Base-by-base conservation (phyloP, 1,140 invertebrate species). In the Agrilus planipennis region DNA sequence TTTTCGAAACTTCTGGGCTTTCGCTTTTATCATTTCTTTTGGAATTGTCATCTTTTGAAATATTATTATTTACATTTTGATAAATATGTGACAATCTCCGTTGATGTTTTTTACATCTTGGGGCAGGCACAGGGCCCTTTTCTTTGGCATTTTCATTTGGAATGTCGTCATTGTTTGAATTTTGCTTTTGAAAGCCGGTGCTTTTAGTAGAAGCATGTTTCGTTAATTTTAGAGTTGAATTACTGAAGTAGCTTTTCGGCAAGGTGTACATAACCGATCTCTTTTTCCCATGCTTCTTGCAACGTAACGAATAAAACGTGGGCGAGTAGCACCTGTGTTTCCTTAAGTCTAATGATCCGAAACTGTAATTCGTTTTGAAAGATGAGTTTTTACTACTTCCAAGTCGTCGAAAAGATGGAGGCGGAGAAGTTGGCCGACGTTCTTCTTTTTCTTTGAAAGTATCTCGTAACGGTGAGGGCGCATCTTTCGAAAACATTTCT, bases 281-380 rank as follows among this genome's bases (percentile, higher is more conserved):
- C 38, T 54, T 58, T 43, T 62, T 62, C 1, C 52, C 52, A 40
- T 62, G 58, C 40, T 62, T 62, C 35, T 59, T 60, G 39, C 57
- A 62, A 10, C 60, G 45, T 49, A 62, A 52, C 4, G 60, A 62
- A 46, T 62, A 60, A 45, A 62, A 62, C 3, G 58, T 62, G 12
- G 60, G 60, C 2, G 60, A 62, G 44, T 62, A 60, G 28, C 60
- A 60, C 44, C 54, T 58, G 35, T 62, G 60, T 35, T 59, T 60
- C 46, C 53, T 56, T 14, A 56, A 43, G 35, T 60, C 57, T 19
- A 62, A 43, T 7, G 59, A 61, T 23, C 49, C 50, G 31, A 55
- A 61, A 20, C 50, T n/a, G n/a, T n/a, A n/a, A n/a, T n/a, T n/a
- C n/a, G n/a, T n/a, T n/a, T n/a, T n/a, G n/a, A n/a, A n/a, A n/a